Percentiles rank a stretch among this genome's conserved stretches.
Evolutionary conservation across 2,888 invertebrate genomes (phyloP).

Genomic region (Lasiommata megera): DNA sequence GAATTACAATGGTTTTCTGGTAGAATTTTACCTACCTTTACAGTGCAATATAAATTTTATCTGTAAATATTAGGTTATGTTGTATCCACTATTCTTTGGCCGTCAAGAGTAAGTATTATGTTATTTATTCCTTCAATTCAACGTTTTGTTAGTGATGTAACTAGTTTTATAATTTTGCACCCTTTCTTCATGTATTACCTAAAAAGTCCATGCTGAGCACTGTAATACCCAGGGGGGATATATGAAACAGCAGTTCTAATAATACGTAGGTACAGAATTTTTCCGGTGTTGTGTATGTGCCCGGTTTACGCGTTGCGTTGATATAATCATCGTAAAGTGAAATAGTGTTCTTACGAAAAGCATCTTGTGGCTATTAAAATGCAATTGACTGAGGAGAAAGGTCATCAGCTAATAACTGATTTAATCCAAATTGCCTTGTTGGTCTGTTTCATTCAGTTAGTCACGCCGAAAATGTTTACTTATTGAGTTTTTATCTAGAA

Average conservation of each 20-base stretch:
- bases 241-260: not conserved
- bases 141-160: slow-evolving; percentile 6
- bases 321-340: not conserved
- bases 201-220: not conserved
- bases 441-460: too few relatives aligned
- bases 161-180: not conserved
- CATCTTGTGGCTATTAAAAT: not conserved
- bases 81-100: slow-evolving; percentile 54
- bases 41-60: slow-evolving; percentile 37
- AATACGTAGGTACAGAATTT: not conserved
- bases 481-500: too few relatives aligned
- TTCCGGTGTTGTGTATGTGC: not conserved
- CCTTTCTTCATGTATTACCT: not conserved
- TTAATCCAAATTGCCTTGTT: too few relatives aligned
- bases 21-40: not conserved
- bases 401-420: too few relatives aligned
- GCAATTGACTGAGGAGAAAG: not conserved
- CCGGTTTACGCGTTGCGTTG: not conserved
- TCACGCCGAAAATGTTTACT: too few relatives aligned
- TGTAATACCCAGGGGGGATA: not conserved
- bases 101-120: slow-evolving; percentile 55
- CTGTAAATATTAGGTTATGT: slow-evolving; percentile 65
- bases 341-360: not conserved
- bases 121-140: slow-evolving; percentile 2
- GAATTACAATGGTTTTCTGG: not conserved